Evolutionary conservation across 2,797 vertebrate genomes (phyloP), one percentile per base, ranked within the genome.

Genomic region (Acrossocheilus wenchowensis): DNA sequence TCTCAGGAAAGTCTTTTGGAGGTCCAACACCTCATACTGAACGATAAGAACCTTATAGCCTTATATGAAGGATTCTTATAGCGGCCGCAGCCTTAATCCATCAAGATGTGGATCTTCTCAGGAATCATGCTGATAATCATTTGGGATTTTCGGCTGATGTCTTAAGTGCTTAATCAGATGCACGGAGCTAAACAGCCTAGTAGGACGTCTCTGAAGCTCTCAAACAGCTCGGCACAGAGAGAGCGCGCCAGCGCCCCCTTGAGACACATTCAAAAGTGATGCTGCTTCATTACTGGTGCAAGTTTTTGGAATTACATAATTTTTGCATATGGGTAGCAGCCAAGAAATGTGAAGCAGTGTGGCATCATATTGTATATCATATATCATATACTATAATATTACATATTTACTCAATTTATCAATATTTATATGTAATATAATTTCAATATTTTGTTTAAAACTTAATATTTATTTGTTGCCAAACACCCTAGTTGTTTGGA

Each of bases 171-270:
- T 72, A 72, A 71, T 72, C 48, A 71, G 80, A 36, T 50, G n/a
- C 12, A 43, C 23, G 14, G 64, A 81, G 62, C 3, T 60, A 45
- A 19, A 43, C 6, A 64, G 14, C 21, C n/a, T 23, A 6, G 30
- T 10, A 21, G n/a, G 15, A 41, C 4, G 12, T 26, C n/a, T 30
- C 78, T 30, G 78, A 45, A 26, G 52, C 52, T 5, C 45, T 52
- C 45, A 34, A 68, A 68, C 64, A 9, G 15, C 34, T 69, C 17
- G 1, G 17, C 30, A 60, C 6, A 45, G 14, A 34, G 4, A 87
- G 91, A 92, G 91, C 62, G 39, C 90, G 90, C 80, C 91, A 93
- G 93, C 91, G 45, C 93, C 93, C 91, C 92, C 93, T 92, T 89
- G 91, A 90, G 91, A 78, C 64, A 21, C 19, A 48, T 36, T 57